These are phyloP conservation scores for Paracentrotus lividus DNA, from an alignment of 53 echinoderm and acorn worm genomes.

Conservation along the genomic window DNA sequence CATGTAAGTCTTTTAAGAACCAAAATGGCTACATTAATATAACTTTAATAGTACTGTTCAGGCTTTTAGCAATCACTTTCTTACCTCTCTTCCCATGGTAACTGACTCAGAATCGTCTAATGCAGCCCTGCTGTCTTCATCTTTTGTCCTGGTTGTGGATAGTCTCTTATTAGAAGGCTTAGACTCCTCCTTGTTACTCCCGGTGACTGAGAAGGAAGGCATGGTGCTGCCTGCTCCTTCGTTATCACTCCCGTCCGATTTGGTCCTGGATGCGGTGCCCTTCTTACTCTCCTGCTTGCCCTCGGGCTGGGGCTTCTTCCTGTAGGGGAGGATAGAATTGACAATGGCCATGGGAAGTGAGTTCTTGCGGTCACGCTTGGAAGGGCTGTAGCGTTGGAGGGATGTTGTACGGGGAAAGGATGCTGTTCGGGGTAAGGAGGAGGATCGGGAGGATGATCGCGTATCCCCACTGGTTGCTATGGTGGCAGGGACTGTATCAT, in stretches of 20 bases:
- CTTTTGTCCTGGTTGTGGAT: slow-evolving; percentile 37
- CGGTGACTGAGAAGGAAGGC: slow-evolving; percentile 13
- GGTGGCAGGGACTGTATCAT: neutral
- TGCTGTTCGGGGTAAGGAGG: neutral
- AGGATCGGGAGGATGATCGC: neutral
- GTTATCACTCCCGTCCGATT: slow-evolving; percentile 94
- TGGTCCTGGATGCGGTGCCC: slow-evolving; percentile 77
- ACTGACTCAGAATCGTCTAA: slow-evolving; percentile 77
- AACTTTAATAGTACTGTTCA: no score
- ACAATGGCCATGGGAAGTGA: slow-evolving; percentile 53
- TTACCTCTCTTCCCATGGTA: slow-evolving; percentile 44
- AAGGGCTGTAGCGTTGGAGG: slow-evolving; percentile 1
- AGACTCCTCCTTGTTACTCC: slow-evolving; percentile 23
- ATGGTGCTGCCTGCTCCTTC: slow-evolving; percentile 59
- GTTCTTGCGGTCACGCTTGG: slow-evolving; percentile 51
- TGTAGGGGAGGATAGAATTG: slow-evolving; percentile 55
- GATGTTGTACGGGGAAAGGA: neutral
- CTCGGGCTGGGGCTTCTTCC: slow-evolving; percentile 52
- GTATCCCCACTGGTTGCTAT: neutral
- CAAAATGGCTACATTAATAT: no score
- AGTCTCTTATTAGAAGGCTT: slow-evolving; percentile 35
- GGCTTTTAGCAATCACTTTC: no score
- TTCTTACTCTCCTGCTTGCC: slow-evolving; percentile 20
- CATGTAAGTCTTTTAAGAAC: no score
- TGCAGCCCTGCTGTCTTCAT: slow-evolving; percentile 59